Percentiles rank a stretch among this genome's conserved stretches.
phyloP scores from a whole-genome alignment of 2,113 vertebrate genomes.

The Jaculus jaculus region DNA sequence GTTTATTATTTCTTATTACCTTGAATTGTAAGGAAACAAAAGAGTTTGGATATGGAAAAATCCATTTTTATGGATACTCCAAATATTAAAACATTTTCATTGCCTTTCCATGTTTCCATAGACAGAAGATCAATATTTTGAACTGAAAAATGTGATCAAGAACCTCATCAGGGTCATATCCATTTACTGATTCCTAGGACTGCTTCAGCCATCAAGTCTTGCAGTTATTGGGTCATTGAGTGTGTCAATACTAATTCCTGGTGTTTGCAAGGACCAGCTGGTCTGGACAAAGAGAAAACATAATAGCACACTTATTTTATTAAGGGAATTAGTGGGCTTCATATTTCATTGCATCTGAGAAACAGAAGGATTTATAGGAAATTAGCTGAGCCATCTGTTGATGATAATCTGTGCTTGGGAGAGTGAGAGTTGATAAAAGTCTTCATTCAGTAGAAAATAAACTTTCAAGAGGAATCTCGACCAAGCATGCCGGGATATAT shows the following conservation, averaged over 20 bases:
- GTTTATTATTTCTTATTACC: constrained; percentile 25
- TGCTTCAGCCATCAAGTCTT: constrained; percentile 9
- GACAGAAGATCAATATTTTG: neutral
- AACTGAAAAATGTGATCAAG: constrained; percentile 22
- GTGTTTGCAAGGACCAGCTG: neutral
- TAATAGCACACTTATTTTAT: neutral
- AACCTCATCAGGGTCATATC: neutral
- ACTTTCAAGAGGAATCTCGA: neutral
- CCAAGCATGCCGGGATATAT: neutral
- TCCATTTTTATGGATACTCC: neutral
- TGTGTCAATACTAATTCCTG: neutral
- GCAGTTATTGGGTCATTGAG: neutral
- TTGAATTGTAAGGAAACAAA: neutral
- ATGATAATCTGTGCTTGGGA: neutral
- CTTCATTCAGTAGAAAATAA: neutral
- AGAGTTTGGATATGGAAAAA: neutral
- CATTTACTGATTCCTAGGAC: neutral
- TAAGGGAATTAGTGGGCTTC: neutral
- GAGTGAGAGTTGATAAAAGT: neutral
- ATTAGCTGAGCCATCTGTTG: neutral
- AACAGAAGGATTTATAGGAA: neutral
- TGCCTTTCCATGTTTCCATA: neutral
- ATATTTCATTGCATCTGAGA: neutral
- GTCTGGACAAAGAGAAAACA: neutral
- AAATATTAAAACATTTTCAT: constrained; percentile 18